Evolutionary conservation across 2,113 vertebrate species (phyloP).

Genomic region (Manacus vitellinus): DNA sequence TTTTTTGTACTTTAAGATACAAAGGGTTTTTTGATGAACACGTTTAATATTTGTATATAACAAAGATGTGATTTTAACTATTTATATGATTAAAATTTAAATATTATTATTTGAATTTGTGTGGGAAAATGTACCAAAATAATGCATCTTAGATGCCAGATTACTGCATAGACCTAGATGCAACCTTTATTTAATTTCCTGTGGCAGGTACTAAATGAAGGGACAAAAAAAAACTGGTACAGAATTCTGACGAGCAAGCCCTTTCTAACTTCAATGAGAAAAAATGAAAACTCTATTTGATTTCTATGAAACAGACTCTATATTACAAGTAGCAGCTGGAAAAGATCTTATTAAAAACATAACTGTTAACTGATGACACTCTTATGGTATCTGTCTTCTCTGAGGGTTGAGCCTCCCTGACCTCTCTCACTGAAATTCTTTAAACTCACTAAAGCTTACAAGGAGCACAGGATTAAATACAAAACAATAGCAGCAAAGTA

Average conservation of each 20-base stretch:
- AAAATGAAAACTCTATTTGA: constrained; percentile 4
- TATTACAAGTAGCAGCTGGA: constrained; percentile 2
- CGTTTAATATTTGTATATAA: not conserved
- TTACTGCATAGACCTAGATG: not conserved
- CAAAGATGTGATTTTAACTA: not conserved
- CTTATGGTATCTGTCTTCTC: not conserved
- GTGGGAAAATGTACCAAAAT: not conserved
- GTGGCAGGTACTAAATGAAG: constrained; percentile 24
- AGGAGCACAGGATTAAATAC: not conserved
- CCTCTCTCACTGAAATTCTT: not conserved
- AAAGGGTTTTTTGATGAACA: not conserved
- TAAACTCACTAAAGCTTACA: not conserved
- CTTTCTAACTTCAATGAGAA: not conserved
- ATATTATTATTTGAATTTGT: not conserved
- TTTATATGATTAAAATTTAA: not conserved
- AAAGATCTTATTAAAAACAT: constrained; percentile 14
- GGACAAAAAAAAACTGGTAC: not conserved
- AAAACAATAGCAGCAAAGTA: not conserved
- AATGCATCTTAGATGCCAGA: not conserved
- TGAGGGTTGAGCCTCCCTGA: not conserved
- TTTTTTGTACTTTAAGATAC: not conserved
- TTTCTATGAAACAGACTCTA: not conserved
- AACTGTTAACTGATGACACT: not conserved
- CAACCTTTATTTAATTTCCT: constrained; percentile 19
- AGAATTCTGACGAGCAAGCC: constrained; percentile 19